Conservation (phyloP, 2,113 vertebrate species). For the Sylvilagus bachmani region DNA sequence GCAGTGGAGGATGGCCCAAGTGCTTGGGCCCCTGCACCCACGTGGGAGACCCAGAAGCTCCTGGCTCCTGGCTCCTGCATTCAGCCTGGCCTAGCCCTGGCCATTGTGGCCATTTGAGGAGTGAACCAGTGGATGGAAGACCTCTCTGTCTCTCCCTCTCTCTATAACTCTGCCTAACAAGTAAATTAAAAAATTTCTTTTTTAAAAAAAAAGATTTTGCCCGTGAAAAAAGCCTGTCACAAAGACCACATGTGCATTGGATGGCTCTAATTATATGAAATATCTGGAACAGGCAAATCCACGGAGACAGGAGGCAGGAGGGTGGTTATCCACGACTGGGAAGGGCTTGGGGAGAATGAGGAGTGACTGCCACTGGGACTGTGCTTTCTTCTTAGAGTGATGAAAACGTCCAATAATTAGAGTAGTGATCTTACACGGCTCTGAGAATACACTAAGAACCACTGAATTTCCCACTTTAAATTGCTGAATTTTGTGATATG, state of each 20-base stretch:
- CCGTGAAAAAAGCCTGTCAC: background rate
- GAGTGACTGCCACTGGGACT: background rate
- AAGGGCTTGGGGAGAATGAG: background rate
- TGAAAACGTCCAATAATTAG: background rate
- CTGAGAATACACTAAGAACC: no score
- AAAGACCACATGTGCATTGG: background rate
- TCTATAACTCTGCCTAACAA: no score
- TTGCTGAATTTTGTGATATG: background rate
- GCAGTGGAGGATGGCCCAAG: no score
- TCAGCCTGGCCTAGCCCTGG: no score
- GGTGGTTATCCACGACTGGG: background rate
- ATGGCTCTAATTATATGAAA: background rate
- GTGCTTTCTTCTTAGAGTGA: background rate
- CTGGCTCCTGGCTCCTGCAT: no score
- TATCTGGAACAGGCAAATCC: background rate
- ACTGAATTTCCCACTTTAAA: background rate
- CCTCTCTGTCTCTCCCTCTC: no score
- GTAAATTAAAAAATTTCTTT: no score
- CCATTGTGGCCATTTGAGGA: no score
- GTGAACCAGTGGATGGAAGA: no score
- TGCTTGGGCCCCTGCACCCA: no score
- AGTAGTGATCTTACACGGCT: no score
- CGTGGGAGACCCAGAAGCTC: no score
- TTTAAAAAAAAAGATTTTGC: background rate
- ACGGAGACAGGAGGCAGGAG: background rate